Evolutionary conservation across 1,140 invertebrate genomes (phyloP).

Genomic region (Hirudo medicinalis): DNA sequence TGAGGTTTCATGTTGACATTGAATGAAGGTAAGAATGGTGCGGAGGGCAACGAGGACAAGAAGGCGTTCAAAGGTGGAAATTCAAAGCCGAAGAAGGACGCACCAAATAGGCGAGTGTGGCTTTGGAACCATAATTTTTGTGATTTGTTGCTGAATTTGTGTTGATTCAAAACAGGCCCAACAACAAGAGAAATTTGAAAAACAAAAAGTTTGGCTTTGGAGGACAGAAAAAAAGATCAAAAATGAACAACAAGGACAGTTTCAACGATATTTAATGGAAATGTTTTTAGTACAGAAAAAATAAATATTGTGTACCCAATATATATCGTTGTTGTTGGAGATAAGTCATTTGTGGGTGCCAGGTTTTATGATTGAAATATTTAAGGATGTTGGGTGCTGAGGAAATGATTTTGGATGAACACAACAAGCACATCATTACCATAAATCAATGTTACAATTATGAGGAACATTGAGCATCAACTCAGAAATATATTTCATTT

Average conservation of each 20-base stretch:
- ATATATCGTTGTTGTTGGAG: no score
- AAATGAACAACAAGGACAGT: constrained; percentile 73
- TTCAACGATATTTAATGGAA: constrained; percentile 24
- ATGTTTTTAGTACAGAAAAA: constrained; percentile 10
- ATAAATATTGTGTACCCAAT: not conserved
- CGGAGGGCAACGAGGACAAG: not conserved
- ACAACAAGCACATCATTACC: no score
- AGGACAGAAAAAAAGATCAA: constrained; percentile 78
- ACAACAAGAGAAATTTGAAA: constrained; percentile 50
- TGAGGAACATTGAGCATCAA: no score
- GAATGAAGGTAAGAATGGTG: not conserved
- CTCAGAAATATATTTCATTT: no score
- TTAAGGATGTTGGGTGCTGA: no score
- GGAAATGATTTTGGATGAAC: no score
- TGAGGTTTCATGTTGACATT: not conserved
- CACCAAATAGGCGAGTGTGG: not conserved
- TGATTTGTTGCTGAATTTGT: no score
- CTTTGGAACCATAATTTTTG: no score
- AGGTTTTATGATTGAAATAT: no score
- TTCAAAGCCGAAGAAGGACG: not conserved
- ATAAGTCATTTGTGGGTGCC: no score
- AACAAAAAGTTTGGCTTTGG: constrained; percentile 86
- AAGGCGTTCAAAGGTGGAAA: not conserved
- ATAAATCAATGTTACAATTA: no score
- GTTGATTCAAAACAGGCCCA: constrained; percentile 19